Evolutionary conservation across 2,113 vertebrate species (phyloP).

Genomic region (Trinectes maculatus): DNA sequence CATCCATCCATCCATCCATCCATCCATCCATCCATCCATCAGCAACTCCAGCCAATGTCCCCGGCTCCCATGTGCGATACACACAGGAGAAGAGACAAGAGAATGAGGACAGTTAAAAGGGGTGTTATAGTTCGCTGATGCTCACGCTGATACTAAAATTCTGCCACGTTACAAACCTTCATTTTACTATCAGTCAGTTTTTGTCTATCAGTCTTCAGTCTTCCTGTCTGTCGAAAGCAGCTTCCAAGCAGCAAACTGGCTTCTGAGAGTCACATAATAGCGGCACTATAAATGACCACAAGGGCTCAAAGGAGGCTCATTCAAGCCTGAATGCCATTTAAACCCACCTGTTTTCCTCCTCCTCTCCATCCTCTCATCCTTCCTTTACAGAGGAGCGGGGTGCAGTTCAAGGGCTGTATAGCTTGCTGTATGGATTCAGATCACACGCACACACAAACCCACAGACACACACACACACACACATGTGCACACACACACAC

Average conservation of each 20-base stretch:
- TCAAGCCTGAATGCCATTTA: slow-evolving; percentile 51
- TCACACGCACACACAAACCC: slow-evolving; percentile 33
- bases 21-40: slow-evolving; percentile 51
- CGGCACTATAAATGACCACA: slow-evolving; percentile 36
- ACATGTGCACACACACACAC: slow-evolving; percentile 15
- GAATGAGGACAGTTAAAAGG: background rate
- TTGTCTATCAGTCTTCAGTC: background rate
- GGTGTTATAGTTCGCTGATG: background rate
- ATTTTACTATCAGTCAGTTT: slow-evolving; percentile 2
- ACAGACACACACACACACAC: slow-evolving; percentile 19
- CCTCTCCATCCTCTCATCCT: slow-evolving; percentile 39
- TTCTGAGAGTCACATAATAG: slow-evolving; percentile 35
- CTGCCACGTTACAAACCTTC: background rate
- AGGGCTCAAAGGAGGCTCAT: slow-evolving; percentile 54
- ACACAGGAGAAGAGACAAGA: slow-evolving; percentile 19
- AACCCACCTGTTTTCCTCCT: slow-evolving; percentile 67
- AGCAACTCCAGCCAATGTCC: slow-evolving; percentile 33
- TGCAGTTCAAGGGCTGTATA: slow-evolving; percentile 12
- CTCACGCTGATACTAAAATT: background rate
- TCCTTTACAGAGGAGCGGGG: slow-evolving; percentile 25
- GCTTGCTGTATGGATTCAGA: slow-evolving; percentile 24
- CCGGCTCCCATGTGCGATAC: slow-evolving; percentile 26
- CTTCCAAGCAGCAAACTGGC: slow-evolving; percentile 17
- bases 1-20: slow-evolving; percentile 58
- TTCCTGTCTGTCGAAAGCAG: slow-evolving; percentile 33